A percentile compares a stretch with the other conserved stretches of the same genome.
Conservation (phyloP, 2,113 vertebrate genomes). For the Grantiella picta region DNA sequence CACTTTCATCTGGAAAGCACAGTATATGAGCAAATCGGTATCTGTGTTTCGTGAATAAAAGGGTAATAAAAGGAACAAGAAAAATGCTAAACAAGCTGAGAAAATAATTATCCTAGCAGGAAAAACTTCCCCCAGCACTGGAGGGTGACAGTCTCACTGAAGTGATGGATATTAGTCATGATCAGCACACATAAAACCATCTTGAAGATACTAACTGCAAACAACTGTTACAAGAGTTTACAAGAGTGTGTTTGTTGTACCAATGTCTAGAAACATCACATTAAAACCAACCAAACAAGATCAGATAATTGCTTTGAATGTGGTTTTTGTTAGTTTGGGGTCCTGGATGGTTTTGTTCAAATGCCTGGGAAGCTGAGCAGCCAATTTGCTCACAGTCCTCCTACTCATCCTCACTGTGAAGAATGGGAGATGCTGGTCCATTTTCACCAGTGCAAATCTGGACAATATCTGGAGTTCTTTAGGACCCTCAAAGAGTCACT, state of each 20-base stretch:
- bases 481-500: background rate
- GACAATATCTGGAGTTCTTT: background rate
- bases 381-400: background rate
- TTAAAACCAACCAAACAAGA: constrained; percentile 21
- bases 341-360: background rate
- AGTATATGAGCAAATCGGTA: background rate
- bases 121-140: background rate
- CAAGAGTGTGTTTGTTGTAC: background rate
- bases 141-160: background rate
- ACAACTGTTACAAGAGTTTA: constrained; percentile 41
- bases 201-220: constrained; percentile 17
- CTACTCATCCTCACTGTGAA: background rate
- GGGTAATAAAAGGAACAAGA: background rate
- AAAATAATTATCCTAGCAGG: background rate
- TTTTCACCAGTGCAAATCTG: background rate
- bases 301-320: constrained; percentile 3
- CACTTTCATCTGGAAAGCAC: constrained; percentile 20
- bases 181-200: background rate
- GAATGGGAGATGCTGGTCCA: background rate
- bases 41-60: background rate
- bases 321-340: constrained; percentile 1
- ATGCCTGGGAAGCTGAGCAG: background rate
- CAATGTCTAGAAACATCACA: background rate
- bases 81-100: background rate
- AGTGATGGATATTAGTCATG: background rate